Evolutionary conservation across 2,113 vertebrate species (phyloP), one percentile per base, ranked within the genome.

Genomic region (Sakesphorus luctuosus): DNA sequence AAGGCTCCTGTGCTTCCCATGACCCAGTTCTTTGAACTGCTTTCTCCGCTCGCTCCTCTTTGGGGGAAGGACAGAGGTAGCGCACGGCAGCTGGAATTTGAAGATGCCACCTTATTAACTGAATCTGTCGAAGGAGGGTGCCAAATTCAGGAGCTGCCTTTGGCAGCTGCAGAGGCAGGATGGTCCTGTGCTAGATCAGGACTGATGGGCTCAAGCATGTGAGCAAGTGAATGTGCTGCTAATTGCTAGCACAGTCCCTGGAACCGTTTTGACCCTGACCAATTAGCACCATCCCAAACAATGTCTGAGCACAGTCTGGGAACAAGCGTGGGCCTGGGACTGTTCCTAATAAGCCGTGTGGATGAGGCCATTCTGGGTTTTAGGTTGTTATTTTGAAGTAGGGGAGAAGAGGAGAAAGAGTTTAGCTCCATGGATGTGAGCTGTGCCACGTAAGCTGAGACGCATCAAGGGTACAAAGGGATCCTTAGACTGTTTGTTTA

Each of bases 261-360:
- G 91, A 94, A 95, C 33, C 0, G 2, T 84, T 94, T 89, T 86
- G 86, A 87, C 72, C 63, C 83, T 81, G 79, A 72, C 83, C 95
- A 89, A 95, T 97, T 93, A 97, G 86, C 92, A 92, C 85, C 2
- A 11, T 93, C 90, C 73, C 86, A 88, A 94, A 92, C 79, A 96
- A 92, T 90, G 83, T 93, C 88, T 95, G 90, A 90, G 71, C 58
- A 36, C 49, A 80, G 90, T 40, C 88, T 94, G 93, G 89, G 76
- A 95, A 92, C 59, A 66, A 84, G 76, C 7, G 0, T 77, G 68
- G 56, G 65, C 68, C 76, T 74, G 86, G 47, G 92, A 90, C 83
- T 93, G 89, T 81, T 96, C 90, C 59, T 96, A 94, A 94, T 95
- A 96, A 95, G 72, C 63, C 0, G 5, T 69, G 55, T 93, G 72